Base-by-base conservation (phyloP, 2,888 invertebrate species). In the Rhagophthalmus giganteus region DNA sequence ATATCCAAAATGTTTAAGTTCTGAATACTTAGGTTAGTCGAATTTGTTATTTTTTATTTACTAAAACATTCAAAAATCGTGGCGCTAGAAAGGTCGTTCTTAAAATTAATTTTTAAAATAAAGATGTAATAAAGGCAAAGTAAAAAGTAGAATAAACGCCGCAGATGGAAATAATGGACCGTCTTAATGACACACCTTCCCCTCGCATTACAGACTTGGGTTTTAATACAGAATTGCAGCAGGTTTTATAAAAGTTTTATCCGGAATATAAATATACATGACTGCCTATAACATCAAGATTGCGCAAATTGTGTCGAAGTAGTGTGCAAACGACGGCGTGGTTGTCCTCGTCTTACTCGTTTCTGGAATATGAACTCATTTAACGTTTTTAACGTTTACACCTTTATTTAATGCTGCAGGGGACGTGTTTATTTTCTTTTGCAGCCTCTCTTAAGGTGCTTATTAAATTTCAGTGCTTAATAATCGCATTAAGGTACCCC, bases 141-240 rank as follows among this genome's bases (percentile, higher is more conserved):
- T 68, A 71, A 71, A 68, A 70, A 70, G 65, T 69, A 67, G 54
- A 57, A 59, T 60, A 69, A 72, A 71, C 58, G 72, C 70, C 71
- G 65, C 73, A 74, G 74, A 74, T 74, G 74, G 72, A 71, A 72
- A 72, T 74, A 74, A 74, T 74, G 74, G 73, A 71, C 71, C 64
- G 67, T 68, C 70, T 73, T 73, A 74, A 73, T 71, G 73, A 68
- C 64, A 64, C 64, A 60, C 62, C 56, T 59, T 53, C 54, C 54
- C 42, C 40, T 48, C 50, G 45, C 30, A 48, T 46, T 48, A 30
- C 44, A 41, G 53, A 56, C 61, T 65, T 64, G 66, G 62, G 64
- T 69, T 72, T 71, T 71, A 71, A 72, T 71, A 71, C 64, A 55
- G 62, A 69, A 69, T 67, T 67, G 67, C 67, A 65, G 62, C 65